Evolutionary conservation across 2,797 vertebrate species (phyloP).

Genomic region (Lates japonicus): DNA sequence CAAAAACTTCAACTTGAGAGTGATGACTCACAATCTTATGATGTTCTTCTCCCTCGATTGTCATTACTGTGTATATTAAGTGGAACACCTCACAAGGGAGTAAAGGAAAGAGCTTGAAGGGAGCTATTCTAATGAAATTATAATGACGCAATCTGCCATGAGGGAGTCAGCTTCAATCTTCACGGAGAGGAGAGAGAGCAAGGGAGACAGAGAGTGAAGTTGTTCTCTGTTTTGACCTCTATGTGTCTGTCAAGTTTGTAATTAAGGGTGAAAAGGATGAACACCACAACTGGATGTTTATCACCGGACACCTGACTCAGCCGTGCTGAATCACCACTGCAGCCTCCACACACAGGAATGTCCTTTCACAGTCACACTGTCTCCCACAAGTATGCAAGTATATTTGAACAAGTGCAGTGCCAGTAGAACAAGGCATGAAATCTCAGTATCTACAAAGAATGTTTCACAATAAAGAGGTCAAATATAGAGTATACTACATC

Average conservation of each 20-base stretch:
- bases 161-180: constrained; percentile 56
- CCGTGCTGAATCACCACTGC: constrained; percentile 44
- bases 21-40: constrained; percentile 34
- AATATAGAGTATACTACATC: neutral
- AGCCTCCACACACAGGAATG: constrained; percentile 33
- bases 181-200: neutral
- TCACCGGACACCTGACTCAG: constrained; percentile 53
- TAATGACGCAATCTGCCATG: constrained; percentile 74
- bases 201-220: neutral
- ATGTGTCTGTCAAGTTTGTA: constrained; percentile 23
- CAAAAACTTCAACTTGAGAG: constrained; percentile 1
- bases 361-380: constrained; percentile 1
- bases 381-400: neutral
- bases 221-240: constrained; percentile 52
- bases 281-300: constrained; percentile 43
- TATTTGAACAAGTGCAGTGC: constrained; percentile 26
- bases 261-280: constrained; percentile 59
- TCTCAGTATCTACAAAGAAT: neutral
- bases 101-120: constrained; percentile 55
- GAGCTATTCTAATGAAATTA: constrained; percentile 67
- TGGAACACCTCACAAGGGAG: constrained; percentile 68
- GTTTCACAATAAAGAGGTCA: constrained; percentile 19
- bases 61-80: constrained; percentile 50
- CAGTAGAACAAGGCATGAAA: neutral
- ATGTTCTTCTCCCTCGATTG: neutral